Base-by-base conservation (phyloP, 2,797 vertebrate genomes). In the Setipinna tenuifilis region DNA sequence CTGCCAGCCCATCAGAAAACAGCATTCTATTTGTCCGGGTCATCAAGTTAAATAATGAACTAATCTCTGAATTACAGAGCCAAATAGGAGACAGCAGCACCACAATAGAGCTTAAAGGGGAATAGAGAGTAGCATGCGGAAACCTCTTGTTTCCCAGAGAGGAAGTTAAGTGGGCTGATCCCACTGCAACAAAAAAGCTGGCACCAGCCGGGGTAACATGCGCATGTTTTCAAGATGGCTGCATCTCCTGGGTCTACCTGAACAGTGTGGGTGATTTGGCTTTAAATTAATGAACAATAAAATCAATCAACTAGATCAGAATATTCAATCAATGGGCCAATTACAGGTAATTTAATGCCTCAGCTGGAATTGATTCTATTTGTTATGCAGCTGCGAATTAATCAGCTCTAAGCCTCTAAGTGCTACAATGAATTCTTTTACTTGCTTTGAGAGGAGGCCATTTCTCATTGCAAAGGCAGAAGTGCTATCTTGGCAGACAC, bases 211-310 rank as follows among this genome's bases (percentile, higher is more conserved):
- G 41, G 89, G 90, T 92, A 14, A 21, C 90, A 92, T 86, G 17
- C 84, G 83, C 88, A 71, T 85, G 44, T 87, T 82, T 87, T 31
- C 21, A 21, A 81, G 78, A 85, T 82, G 83, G 84, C 88, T 89
- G 88, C 86, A 86, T 54, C 83, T 57, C 80, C 83, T 87, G 75
- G 84, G 86, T 89, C 84, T 80, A 84, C 82, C 88, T 68, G 81
- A 85, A 57, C 78, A 46, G 65, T 87, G 86, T 87, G 86, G 85
- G 86, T 84, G 87, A 90, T 89, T 88, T 90, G 82, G 88, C 81
- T 93, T 92, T 86, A 92, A 94, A 94, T 93, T 78, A 93, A 93
- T 93, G 91, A 92, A 93, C 91, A 94, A 93, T 94, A 92, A 92
- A 94, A 93, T 93, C 90, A 93, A 93, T 94, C 93, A 91, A 88